Percentiles rank a stretch among this genome's conserved stretches.
Evolutionary conservation across 23 tunicate genomes (phyloP).

Genomic region (Phallusia fumigata): DNA sequence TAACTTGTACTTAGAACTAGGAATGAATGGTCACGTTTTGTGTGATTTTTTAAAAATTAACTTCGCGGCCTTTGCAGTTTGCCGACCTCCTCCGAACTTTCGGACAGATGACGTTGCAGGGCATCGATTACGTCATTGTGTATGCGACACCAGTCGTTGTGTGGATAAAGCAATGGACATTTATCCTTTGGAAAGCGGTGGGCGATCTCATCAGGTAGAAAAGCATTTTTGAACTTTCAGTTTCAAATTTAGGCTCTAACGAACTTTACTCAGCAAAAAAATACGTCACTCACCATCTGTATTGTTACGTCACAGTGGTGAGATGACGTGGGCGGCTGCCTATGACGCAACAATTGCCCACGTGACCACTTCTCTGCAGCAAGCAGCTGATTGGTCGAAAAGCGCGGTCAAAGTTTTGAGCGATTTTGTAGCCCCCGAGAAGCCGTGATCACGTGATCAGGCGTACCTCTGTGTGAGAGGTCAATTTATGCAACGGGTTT

Average conservation of each 20-base stretch:
- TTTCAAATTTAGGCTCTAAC: too few species aligned
- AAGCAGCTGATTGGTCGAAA: conserved; percentile 6
- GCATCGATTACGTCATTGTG: neutral
- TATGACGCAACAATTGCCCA: conserved; percentile 9
- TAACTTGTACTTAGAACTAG: too few species aligned
- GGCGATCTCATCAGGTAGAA: neutral
- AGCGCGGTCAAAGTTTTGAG: neutral
- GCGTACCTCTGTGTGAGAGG: neutral
- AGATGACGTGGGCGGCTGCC: conserved; percentile 4
- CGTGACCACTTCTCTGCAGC: neutral
- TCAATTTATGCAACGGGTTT: too few species aligned
- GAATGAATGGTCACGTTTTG: too few species aligned
- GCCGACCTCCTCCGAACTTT: neutral
- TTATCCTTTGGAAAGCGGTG: neutral
- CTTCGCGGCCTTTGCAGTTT: too few species aligned
- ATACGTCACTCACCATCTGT: too few species aligned
- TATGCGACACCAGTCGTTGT: neutral
- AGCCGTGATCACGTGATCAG: conserved; percentile 6
- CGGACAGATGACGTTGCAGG: conserved; percentile 3
- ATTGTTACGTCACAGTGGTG: conserved; percentile 8
- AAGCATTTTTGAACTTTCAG: too few species aligned
- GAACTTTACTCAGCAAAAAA: too few species aligned
- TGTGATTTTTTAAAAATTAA: too few species aligned
- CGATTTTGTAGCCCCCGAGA: conserved; percentile 24
- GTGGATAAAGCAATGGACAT: neutral